Base-by-base conservation (phyloP, 92 coral and sea anemone genomes). In the Epizoanthus rinbou region DNA sequence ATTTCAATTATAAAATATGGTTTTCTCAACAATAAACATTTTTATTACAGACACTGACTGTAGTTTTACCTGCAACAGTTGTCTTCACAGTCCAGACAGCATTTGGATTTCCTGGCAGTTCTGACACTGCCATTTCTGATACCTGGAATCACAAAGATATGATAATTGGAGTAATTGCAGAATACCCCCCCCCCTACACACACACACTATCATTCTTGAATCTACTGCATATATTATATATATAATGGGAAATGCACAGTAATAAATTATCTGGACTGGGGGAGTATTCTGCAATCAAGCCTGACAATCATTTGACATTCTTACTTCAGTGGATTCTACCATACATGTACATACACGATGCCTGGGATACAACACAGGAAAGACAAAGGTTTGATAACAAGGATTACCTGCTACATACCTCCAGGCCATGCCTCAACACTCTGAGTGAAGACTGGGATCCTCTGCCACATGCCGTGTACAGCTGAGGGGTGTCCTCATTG, bases 81-180 rank as follows among this genome's bases (percentile, higher is more conserved):
- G 88, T 87, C 75, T 95, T 95, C 57, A 95, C 98, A 4, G 98
- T 95, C 96, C 98, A 93, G 22, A 95, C 98, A 74, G 98, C 98
- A 91, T 95, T 95, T 33, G 98, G 98, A 75, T 95, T 95, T 56
- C 98, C 98, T 10, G 98, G 98, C 73, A 95, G 88, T 86, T 95
- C 98, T 16, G 98, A 95, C 15, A 95, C 98, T 25, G 98, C 98
- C 98, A 95, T 95, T 68, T 95, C 98, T 19, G 98, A 95, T 10
- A 95, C 98, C 98, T 95, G 71, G 50, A 57, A 60, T 3, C 18
- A 50, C 9, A 21, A 24, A 17, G n/a, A 71, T 15, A 11, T 10
- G 18, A 52, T 13, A 35, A 35, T 35, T n/a, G n/a, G n/a, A n/a
- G n/a, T n/a, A n/a, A n/a, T n/a, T n/a, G n/a, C n/a, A n/a, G n/a